Percentiles rank a stretch among this genome's conserved stretches.
Conservation (phyloP, 2,797 vertebrate genomes). For the Aldrovandia affinis region DNA sequence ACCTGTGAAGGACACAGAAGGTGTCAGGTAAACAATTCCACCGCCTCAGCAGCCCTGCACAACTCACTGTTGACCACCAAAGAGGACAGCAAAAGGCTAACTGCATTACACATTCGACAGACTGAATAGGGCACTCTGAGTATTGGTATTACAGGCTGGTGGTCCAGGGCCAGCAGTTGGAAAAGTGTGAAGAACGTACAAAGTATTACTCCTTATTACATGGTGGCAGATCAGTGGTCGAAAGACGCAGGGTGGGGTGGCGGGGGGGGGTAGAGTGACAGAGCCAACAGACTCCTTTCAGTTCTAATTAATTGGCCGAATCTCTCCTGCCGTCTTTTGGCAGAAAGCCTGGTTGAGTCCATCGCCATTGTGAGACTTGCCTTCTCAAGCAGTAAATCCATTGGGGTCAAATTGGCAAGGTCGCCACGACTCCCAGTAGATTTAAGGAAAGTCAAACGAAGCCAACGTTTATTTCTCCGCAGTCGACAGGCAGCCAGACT, state of each 20-base stretch:
- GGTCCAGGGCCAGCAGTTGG: no score
- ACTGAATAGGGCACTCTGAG: no score
- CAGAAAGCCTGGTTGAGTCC: slow-evolving; percentile 26
- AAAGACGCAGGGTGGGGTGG: slow-evolving; percentile 46
- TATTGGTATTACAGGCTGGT: background rate
- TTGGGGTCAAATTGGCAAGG: background rate
- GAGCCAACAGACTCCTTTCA: slow-evolving; percentile 39
- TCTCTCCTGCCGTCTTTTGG: slow-evolving; percentile 36
- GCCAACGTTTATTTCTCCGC: background rate
- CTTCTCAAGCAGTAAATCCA: background rate
- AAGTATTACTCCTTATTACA: background rate
- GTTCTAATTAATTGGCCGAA: slow-evolving; percentile 55
- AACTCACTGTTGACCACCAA: background rate
- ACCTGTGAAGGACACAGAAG: background rate
- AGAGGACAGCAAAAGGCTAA: background rate
- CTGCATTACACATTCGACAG: background rate
- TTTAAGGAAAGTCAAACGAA: background rate
- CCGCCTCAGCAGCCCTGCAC: background rate
- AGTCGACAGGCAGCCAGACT: background rate
- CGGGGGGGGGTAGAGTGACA: slow-evolving; percentile 4
- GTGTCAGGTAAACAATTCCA: background rate
- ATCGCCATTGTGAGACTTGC: background rate
- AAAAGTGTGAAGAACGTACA: background rate
- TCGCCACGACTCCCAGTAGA: background rate
- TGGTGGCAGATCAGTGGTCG: slow-evolving; percentile 36